A percentile compares a stretch with the other conserved stretches of the same genome.
Evolutionary conservation across 2,888 invertebrate genomes (phyloP).

Genomic region (Nemapogon koenigi): DNA sequence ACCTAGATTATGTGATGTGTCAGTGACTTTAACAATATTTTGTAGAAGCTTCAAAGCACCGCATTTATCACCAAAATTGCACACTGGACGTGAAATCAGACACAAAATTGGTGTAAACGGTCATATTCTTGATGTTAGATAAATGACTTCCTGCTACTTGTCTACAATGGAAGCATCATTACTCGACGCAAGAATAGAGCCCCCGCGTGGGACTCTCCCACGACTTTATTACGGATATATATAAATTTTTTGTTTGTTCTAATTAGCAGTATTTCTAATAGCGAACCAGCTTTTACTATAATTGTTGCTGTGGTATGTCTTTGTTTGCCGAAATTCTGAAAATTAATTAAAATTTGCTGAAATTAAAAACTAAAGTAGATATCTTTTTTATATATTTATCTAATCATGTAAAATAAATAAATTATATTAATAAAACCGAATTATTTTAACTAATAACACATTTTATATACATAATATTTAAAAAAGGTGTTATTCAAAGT

Average conservation of each 20-base stretch:
- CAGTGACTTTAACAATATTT: too few relatives aligned
- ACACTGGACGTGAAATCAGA: constrained; percentile 56
- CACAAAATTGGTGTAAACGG: constrained; percentile 60
- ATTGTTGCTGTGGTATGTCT: constrained; percentile 39
- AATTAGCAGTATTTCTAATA: constrained; percentile 61
- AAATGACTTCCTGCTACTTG: constrained; percentile 61
- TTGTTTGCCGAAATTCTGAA: too few relatives aligned
- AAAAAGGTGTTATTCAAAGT: too few relatives aligned
- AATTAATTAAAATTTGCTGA: too few relatives aligned
- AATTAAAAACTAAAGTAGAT: too few relatives aligned
- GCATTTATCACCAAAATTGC: constrained; percentile 38
- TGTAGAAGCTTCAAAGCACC: too few relatives aligned
- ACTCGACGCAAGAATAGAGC: constrained; percentile 47
- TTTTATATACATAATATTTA: too few relatives aligned
- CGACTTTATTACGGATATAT: constrained; percentile 61
- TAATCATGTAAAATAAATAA: too few relatives aligned
- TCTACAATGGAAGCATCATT: constrained; percentile 60
- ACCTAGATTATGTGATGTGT: too few relatives aligned
- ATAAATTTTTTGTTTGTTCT: constrained; percentile 54
- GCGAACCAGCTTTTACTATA: constrained; percentile 53
- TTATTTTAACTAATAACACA: too few relatives aligned
- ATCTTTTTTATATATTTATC: too few relatives aligned
- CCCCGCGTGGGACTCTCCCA: constrained; percentile 42
- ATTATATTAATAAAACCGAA: too few relatives aligned
- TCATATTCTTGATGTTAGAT: constrained; percentile 65